Conservation (phyloP, 2,888 invertebrate genomes). For the Teleogryllus oceanicus region DNA sequence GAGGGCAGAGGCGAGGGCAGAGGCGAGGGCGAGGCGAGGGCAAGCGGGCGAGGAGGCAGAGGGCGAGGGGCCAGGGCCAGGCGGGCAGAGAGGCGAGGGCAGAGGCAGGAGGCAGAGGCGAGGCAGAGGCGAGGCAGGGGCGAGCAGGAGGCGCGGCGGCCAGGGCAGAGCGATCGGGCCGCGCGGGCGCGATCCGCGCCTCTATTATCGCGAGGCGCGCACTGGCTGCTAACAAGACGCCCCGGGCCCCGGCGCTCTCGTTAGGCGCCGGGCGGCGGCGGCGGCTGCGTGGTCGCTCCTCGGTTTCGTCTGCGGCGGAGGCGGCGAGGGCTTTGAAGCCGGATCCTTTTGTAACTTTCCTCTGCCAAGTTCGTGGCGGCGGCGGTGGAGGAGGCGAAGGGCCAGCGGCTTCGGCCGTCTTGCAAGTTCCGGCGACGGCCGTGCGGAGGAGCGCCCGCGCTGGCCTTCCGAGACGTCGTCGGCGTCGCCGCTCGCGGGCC, state of each 20-base stretch:
- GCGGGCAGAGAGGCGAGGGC: too few relatives aligned
- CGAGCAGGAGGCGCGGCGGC: background rate
- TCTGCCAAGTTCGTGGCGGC: background rate
- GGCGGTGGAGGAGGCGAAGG: background rate
- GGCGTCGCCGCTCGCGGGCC: too few relatives aligned
- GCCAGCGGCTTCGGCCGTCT: background rate
- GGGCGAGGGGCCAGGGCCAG: background rate
- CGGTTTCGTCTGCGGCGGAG: background rate
- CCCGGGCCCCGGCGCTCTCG: background rate
- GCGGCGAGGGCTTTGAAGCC: slow-evolving; percentile 18
- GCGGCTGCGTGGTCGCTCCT: background rate
- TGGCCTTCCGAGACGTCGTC: background rate
- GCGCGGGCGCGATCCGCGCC: too few relatives aligned
- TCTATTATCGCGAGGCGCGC: too few relatives aligned
- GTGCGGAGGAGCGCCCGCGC: background rate
- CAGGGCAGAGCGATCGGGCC: too few relatives aligned
- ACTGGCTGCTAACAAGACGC: background rate
- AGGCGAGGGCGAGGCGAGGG: too few relatives aligned
- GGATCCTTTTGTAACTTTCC: slow-evolving; percentile 18
- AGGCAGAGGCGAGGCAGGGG: too few relatives aligned
- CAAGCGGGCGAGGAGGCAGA: too few relatives aligned
- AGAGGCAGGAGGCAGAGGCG: too few relatives aligned
- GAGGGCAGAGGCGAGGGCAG: too few relatives aligned
- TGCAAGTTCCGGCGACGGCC: slow-evolving; percentile 5
- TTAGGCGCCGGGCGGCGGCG: background rate